Conservation (phyloP, 2,888 invertebrate species). For the Caenorhabditis drosophilae region DNA sequence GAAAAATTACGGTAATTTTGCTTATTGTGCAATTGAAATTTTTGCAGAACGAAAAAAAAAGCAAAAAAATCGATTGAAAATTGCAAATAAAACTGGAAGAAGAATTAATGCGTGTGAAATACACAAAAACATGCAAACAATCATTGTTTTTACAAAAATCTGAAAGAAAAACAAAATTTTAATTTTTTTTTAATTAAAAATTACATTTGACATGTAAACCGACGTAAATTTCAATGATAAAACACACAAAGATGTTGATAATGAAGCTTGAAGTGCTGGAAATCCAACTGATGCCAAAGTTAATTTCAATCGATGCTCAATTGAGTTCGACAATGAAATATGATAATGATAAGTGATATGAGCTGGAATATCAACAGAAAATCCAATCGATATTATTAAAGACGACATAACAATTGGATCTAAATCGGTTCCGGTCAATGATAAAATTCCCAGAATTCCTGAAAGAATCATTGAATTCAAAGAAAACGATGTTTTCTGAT, state of each 20-base stretch:
- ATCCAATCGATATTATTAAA: slow-evolving; percentile 62
- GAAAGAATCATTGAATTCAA: slow-evolving; percentile 7
- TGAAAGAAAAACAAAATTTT: slow-evolving; percentile 20
- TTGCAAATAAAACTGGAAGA: slow-evolving; percentile 45
- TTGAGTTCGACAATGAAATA: neutral
- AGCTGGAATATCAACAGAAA: slow-evolving; percentile 64
- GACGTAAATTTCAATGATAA: slow-evolving; percentile 37
- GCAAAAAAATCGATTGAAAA: slow-evolving; percentile 13
- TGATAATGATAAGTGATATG: slow-evolving; percentile 61
- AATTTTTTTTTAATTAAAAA: slow-evolving; percentile 2
- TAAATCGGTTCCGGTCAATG: slow-evolving; percentile 53
- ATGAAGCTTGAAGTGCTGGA: slow-evolving; percentile 58
- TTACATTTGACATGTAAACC: slow-evolving; percentile 45
- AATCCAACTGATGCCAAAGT: slow-evolving; percentile 53
- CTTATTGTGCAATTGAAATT: too few relatives aligned
- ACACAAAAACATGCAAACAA: slow-evolving; percentile 52
- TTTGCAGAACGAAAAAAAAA: slow-evolving; percentile 6
- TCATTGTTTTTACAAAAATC: slow-evolving; percentile 60
- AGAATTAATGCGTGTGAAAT: slow-evolving; percentile 52
- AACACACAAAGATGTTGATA: slow-evolving; percentile 63
- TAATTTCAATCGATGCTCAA: neutral
- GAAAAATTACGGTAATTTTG: too few relatives aligned
- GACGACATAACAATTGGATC: slow-evolving; percentile 64
- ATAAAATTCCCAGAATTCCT: slow-evolving; percentile 59
- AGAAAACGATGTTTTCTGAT: neutral